These are phyloP conservation scores for Calcarius lapponicus DNA, from an alignment of 2,797 vertebrate species.

Conservation along the genomic window DNA sequence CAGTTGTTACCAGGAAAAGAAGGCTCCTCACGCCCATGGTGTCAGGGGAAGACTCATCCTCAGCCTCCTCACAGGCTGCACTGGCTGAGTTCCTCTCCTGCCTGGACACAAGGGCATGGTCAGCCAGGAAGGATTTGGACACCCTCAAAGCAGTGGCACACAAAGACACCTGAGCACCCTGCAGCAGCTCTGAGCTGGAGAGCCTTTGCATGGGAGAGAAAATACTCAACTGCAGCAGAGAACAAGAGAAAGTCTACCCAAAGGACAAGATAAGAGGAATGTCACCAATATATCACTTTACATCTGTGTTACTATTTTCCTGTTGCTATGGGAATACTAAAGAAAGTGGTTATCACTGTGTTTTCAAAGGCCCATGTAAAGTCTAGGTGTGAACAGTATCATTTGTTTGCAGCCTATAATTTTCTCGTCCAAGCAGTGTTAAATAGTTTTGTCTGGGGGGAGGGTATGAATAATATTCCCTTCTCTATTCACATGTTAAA, in stretches of 20 bases:
- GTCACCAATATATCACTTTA: background rate
- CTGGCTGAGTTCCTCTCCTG: background rate
- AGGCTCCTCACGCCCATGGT: fast-evolving
- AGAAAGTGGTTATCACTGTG: slow-evolving; percentile 1
- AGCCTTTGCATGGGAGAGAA: background rate
- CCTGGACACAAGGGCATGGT: fast-evolving
- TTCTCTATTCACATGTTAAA: slow-evolving; percentile 42
- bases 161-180: fast-evolving
- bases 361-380: slow-evolving; percentile 50
- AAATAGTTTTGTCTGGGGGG: slow-evolving; percentile 5
- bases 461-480: slow-evolving; percentile 6
- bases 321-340: slow-evolving; percentile 65
- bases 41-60: background rate
- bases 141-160: background rate
- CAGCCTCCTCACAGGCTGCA: background rate
- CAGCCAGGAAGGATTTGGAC: too few relatives aligned
- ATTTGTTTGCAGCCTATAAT: slow-evolving; percentile 51
- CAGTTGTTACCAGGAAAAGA: background rate
- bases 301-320: slow-evolving; percentile 27
- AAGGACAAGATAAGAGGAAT: background rate
- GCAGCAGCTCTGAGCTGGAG: background rate
- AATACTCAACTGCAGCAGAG: background rate
- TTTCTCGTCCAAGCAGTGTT: slow-evolving; percentile 53
- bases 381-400: slow-evolving; percentile 56
- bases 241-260: background rate